phyloP scores from a whole-genome alignment of 2,888 invertebrate genomes.

The Ormyrus nitidulus region DNA sequence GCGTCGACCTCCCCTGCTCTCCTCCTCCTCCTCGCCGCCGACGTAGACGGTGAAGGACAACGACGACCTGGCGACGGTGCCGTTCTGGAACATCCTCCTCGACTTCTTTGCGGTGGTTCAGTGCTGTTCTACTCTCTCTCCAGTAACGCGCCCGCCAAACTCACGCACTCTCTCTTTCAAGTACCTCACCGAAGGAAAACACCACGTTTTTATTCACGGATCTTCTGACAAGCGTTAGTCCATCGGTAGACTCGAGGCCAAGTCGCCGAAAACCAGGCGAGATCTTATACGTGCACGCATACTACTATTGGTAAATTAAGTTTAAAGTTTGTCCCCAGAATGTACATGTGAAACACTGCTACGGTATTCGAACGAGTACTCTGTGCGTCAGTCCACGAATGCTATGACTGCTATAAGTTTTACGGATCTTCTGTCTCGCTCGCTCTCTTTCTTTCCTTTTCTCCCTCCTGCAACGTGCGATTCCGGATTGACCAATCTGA shows the following conservation, averaged over 20 bases:
- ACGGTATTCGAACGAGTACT: no score
- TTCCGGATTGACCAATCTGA: no score
- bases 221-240: not conserved
- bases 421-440: no score
- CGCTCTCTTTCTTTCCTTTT: no score
- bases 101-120: constrained; percentile 1
- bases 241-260: not conserved
- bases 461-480: no score
- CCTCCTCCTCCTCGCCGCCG: not conserved
- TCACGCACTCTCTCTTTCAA: not conserved
- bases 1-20: not conserved
- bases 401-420: no score
- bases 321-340: constrained; percentile 3
- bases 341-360: no score
- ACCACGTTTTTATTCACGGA: not conserved
- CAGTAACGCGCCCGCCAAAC: constrained; percentile 9
- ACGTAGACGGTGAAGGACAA: constrained; percentile 12
- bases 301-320: constrained; percentile 25
- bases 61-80: not conserved
- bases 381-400: no score
- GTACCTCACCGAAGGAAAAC: not conserved
- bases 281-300: not conserved
- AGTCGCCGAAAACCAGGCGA: no score
- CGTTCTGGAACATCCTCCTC: constrained; percentile 29
- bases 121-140: not conserved